Conservation (phyloP, 1,140 invertebrate species). For the Aradophagus sp. region DNA sequence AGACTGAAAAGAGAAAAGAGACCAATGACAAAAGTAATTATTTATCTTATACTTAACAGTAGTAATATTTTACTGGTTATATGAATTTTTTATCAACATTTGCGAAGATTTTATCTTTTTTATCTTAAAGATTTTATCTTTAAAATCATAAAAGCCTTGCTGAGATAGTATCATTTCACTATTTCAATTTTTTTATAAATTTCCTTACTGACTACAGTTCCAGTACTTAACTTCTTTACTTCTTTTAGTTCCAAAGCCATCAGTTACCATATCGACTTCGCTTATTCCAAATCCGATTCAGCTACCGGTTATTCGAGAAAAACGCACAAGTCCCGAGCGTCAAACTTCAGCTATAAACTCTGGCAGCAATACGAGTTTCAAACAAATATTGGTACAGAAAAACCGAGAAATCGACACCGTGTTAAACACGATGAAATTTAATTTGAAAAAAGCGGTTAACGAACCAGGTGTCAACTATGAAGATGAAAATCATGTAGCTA, state of each 20-base stretch:
- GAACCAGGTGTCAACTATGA: slow-evolving; percentile 48
- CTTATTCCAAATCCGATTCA: no score
- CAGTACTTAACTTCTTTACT: no score
- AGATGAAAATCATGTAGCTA: slow-evolving; percentile 1
- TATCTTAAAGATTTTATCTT: no score
- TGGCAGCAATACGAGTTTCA: background rate
- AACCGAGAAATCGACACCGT: slow-evolving; percentile 44
- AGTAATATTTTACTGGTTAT: no score
- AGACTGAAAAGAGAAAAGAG: slow-evolving; percentile 1
- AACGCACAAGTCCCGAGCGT: background rate
- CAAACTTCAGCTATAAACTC: background rate
- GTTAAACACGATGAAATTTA: slow-evolving; percentile 56
- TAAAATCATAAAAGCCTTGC: no score
- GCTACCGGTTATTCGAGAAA: background rate
- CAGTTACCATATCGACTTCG: no score
- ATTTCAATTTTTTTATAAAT: no score
- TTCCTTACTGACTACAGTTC: background rate
- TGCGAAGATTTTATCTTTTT: no score
- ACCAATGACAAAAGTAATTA: slow-evolving; percentile 7
- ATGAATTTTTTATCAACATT: no score
- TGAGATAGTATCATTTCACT: no score
- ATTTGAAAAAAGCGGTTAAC: slow-evolving; percentile 58
- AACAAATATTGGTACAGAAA: slow-evolving; percentile 10
- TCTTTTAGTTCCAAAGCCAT: no score
- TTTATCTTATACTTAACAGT: background rate